Base-by-base conservation (phyloP, 2,113 vertebrate species). In the Semicossyphus pulcher region DNA sequence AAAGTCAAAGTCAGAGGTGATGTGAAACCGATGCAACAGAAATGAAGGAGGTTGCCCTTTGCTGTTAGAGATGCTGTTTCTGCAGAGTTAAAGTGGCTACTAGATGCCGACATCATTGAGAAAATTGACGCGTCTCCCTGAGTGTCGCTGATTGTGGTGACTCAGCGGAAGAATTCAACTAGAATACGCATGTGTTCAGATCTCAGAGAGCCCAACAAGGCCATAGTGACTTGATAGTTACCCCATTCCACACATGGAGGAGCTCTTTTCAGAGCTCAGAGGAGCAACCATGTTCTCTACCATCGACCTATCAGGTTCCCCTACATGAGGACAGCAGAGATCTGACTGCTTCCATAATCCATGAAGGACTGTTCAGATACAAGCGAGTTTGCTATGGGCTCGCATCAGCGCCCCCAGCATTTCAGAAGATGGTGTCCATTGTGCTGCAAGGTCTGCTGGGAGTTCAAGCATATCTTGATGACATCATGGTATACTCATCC, bases 121-220 rank as follows among this genome's bases (percentile, higher is more conserved):
- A 39, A 16, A 15, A 47, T 14, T 4, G 9, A 44, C 32, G 64
- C 28, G 23, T 57, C 65, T 16, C 39, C 39, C 14, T 45, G 51
- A 15, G 20, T 68, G 26, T 56, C 52, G 3, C 37, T 29, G 7
- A 57, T 45, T 5, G 20, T 47, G 21, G 58, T 62, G 5, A 68
- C 28, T 23, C 31, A 28, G 34, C 12, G 5, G 4, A 49, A 48
- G 32, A 59, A 11, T n/a, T n/a, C n/a, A n/a, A 8, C 23, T 42
- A 56, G 45, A 41, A 60, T 52, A 42, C 2, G 14, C n/a, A 71
- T 42, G 25, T 61, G 26, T 3, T 1, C 25, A 8, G 56, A 59
- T 9, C 32, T 37, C 9, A 10, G 5, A 28, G 57, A 61, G 15
- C 15, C 47, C n/a, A 61, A 61, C 7, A 72, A 72, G 21, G 45